These are phyloP conservation scores for Rhinoderma darwinii DNA, from an alignment of 2,113 vertebrate genomes.

Conservation along the genomic window DNA sequence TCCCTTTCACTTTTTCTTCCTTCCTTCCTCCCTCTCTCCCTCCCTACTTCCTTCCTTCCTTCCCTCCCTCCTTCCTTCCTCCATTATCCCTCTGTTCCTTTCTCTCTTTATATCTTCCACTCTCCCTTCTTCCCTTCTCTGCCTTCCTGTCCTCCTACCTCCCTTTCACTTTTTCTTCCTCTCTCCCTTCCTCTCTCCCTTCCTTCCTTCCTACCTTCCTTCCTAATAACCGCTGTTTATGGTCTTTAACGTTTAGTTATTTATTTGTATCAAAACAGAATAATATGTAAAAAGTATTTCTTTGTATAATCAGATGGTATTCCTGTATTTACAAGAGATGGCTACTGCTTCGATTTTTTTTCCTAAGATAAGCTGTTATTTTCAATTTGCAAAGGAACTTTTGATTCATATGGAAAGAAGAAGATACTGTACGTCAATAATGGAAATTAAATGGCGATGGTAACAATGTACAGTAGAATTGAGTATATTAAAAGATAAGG, in stretches of 20 bases:
- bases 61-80: too few species aligned
- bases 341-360: neutral
- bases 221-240: too few species aligned
- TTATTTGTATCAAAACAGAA: neutral
- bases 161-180: too few species aligned
- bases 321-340: neutral
- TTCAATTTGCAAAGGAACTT: neutral
- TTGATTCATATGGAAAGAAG: slow-evolving; percentile 29
- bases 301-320: neutral
- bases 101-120: too few species aligned
- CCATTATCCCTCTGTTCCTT: too few species aligned
- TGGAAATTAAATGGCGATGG: slow-evolving; percentile 11
- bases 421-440: slow-evolving; percentile 10
- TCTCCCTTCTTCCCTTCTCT: too few species aligned
- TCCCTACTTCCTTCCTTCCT: too few species aligned
- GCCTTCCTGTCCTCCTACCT: neutral
- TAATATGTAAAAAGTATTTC: neutral
- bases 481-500: slow-evolving; percentile 38
- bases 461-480: slow-evolving; percentile 17
- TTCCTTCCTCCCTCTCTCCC: too few species aligned
- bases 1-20: too few species aligned
- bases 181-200: neutral
- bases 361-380: neutral
- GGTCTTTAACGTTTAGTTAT: too few species aligned
- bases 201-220: neutral